Evolutionary conservation across 1,140 invertebrate genomes (phyloP).

Genomic region (Propsilocerus akamusi): DNA sequence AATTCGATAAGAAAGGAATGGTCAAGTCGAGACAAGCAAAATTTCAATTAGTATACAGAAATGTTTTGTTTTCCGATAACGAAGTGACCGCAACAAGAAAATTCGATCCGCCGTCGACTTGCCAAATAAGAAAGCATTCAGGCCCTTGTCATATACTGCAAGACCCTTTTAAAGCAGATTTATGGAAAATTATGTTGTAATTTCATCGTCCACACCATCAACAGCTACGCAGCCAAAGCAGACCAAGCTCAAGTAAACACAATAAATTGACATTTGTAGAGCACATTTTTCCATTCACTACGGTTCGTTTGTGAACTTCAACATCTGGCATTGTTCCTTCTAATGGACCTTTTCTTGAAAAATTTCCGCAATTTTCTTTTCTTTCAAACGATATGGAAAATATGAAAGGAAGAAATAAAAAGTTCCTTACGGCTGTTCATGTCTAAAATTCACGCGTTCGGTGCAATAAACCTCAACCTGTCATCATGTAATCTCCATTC

Average conservation of each 20-base stretch:
- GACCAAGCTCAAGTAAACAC: background rate
- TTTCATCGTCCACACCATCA: background rate
- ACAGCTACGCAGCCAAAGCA: background rate
- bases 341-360: background rate
- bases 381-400: background rate
- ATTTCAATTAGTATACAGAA: too few relatives aligned
- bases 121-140: background rate
- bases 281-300: background rate
- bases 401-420: background rate
- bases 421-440: too few relatives aligned
- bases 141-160: background rate
- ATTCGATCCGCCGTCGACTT: background rate
- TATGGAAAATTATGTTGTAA: slow-evolving; percentile 1
- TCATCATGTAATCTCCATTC: slow-evolving; percentile 1
- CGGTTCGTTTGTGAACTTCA: background rate
- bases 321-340: background rate
- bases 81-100: background rate
- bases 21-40: background rate
- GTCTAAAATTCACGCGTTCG: background rate
- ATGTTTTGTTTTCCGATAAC: too few relatives aligned
- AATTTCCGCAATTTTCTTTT: background rate
- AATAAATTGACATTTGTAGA: slow-evolving; percentile 3
- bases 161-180: background rate
- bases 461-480: background rate
- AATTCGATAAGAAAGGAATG: background rate